These are phyloP conservation scores for Numida meleagris DNA, from an alignment of 2,113 vertebrate species.

Conservation along the genomic window DNA sequence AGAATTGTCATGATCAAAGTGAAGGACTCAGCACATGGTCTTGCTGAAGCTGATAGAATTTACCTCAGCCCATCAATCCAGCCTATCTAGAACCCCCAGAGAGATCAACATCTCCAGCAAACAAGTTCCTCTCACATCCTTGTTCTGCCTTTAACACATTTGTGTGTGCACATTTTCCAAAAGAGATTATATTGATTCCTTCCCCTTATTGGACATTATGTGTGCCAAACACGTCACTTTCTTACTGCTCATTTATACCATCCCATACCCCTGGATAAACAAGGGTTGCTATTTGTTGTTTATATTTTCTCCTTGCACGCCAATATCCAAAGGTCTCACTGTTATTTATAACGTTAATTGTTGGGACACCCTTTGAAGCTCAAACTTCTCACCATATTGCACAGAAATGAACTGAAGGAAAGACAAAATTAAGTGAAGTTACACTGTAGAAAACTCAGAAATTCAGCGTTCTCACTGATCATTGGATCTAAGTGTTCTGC, in stretches of 20 bases:
- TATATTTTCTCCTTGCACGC: background rate
- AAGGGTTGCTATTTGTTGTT: background rate
- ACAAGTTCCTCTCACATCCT: too few relatives aligned
- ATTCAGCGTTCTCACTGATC: background rate
- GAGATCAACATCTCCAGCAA: too few relatives aligned
- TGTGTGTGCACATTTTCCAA: background rate
- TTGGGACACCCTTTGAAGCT: background rate
- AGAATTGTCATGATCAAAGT: too few relatives aligned
- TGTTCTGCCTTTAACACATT: background rate
- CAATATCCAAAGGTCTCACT: rapidly evolving
- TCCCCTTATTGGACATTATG: background rate
- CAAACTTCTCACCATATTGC: rapidly evolving
- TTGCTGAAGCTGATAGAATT: too few relatives aligned
- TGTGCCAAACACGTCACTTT: background rate
- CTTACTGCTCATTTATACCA: background rate
- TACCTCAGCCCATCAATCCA: too few relatives aligned
- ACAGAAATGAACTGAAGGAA: background rate
- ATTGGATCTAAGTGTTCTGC: background rate
- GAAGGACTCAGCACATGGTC: too few relatives aligned
- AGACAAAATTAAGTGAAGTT: background rate
- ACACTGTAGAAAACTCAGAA: background rate
- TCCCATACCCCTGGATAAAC: background rate
- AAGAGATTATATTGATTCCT: background rate
- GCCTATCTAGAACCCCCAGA: too few relatives aligned
- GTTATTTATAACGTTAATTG: background rate